Percentiles rank a stretch among this genome's conserved stretches.
Conservation (phyloP, 2,113 vertebrate genomes). For the Osmerus eperlanus region DNA sequence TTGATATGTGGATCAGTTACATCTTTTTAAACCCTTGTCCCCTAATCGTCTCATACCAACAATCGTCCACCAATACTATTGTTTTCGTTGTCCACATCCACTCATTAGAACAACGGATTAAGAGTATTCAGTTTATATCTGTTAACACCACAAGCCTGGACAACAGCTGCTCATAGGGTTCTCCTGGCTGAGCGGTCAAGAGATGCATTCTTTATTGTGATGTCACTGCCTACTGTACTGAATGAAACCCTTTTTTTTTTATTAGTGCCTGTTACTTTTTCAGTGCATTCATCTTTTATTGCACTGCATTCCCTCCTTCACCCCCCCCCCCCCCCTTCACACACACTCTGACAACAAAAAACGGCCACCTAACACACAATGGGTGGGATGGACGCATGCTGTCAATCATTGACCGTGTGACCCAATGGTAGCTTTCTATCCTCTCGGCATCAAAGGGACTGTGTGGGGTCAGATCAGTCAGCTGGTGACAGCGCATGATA, state of each 20-base stretch:
- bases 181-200: not conserved
- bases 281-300: not conserved
- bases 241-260: slow-evolving; percentile 13
- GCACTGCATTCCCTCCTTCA: slow-evolving; percentile 21
- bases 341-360: no score
- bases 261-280: not conserved
- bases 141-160: not conserved
- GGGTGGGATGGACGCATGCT: slow-evolving; percentile 37
- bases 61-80: no score
- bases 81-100: no score
- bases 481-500: slow-evolving; percentile 55
- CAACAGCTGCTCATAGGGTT: not conserved
- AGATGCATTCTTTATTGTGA: slow-evolving; percentile 19
- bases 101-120: no score
- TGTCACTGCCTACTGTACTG: slow-evolving; percentile 38
- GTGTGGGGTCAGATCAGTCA: slow-evolving; percentile 57
- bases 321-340: slow-evolving; percentile 17
- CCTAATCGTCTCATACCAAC: no score
- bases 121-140: not conserved
- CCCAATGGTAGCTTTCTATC: slow-evolving; percentile 27
- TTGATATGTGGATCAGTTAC: not conserved
- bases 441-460: slow-evolving; percentile 50
- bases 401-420: slow-evolving; percentile 53
- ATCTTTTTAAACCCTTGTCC: not conserved
- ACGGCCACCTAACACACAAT: slow-evolving; percentile 35